These are phyloP conservation scores for Lagopus muta DNA, from an alignment of 2,113 vertebrate species.

Conservation along the genomic window DNA sequence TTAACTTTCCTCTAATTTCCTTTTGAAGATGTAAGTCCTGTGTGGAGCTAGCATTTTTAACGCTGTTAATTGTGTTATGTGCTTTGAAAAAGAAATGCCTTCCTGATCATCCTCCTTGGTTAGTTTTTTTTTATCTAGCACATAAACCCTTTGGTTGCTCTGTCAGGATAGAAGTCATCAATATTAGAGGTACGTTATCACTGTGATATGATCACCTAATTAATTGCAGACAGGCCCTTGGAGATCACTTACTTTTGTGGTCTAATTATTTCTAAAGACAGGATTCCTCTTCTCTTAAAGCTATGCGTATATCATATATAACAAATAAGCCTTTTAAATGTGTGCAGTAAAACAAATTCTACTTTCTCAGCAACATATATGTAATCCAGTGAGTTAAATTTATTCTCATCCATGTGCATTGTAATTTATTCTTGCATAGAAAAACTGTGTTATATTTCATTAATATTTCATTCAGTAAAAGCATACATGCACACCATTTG, in stretches of 20 bases:
- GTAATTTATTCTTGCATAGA: not conserved
- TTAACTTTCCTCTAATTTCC: not conserved
- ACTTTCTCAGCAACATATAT: not conserved
- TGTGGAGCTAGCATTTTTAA: not conserved
- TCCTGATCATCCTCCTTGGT: not conserved
- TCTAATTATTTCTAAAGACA: constrained; percentile 54
- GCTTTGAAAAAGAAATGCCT: not conserved
- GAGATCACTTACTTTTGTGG: not conserved
- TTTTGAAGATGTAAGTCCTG: not conserved
- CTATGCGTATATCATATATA: not conserved
- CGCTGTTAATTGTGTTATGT: not conserved
- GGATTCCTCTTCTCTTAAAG: not conserved
- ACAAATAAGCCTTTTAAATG: not conserved
- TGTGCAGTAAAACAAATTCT: not conserved
- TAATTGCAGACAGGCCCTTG: constrained; percentile 17
- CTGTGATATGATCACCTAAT: constrained; percentile 1
- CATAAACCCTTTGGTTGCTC: not conserved
- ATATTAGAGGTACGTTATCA: not conserved
- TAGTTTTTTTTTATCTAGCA: not conserved
- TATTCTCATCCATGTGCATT: not conserved
- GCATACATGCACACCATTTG: not conserved
- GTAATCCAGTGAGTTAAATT: not conserved
- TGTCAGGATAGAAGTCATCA: constrained; percentile 28
- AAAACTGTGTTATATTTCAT: not conserved
- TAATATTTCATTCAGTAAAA: not conserved